Evolutionary conservation across 2,888 invertebrate genomes (phyloP).

Genomic region (Scrobipalpa atriplicella): DNA sequence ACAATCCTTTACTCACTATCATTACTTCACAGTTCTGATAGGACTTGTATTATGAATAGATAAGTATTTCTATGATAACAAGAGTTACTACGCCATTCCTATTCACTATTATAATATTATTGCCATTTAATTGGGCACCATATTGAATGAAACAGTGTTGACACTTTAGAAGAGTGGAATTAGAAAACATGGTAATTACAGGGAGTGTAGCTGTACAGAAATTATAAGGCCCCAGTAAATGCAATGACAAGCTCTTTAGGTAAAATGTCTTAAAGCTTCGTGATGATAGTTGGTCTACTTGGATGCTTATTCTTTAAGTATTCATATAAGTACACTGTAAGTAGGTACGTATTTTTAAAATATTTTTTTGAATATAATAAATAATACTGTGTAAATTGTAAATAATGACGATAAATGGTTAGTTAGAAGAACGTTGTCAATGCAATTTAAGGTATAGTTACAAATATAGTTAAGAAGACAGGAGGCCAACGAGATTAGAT

Average conservation of each 20-base stretch:
- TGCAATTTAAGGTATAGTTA: slow-evolving; percentile 14
- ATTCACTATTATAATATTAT: slow-evolving; percentile 52
- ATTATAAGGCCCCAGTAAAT: slow-evolving; percentile 35
- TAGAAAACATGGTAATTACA: slow-evolving; percentile 4
- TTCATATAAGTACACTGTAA: too few species aligned
- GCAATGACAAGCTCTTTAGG: slow-evolving; percentile 26
- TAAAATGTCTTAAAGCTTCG: slow-evolving; percentile 23
- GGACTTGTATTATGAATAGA: not conserved
- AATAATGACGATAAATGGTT: not conserved
- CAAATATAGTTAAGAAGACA: too few species aligned
- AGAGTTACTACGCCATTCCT: slow-evolving; percentile 25
- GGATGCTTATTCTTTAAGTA: not conserved
- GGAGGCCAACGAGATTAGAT: not conserved
- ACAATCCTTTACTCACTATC: too few species aligned
- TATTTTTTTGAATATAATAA: too few species aligned
- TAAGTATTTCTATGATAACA: slow-evolving; percentile 15
- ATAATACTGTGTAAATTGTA: not conserved
- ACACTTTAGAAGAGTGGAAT: slow-evolving; percentile 33
- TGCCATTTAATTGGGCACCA: slow-evolving; percentile 62
- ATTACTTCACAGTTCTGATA: too few species aligned
- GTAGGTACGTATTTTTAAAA: slow-evolving; percentile 1
- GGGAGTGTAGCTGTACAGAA: slow-evolving; percentile 22
- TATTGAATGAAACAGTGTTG: slow-evolving; percentile 44
- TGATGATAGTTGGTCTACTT: slow-evolving; percentile 14
- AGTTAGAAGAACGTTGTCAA: slow-evolving; percentile 26